Conservation (phyloP, 23 tunicate genomes). For the Corella eumyota region DNA sequence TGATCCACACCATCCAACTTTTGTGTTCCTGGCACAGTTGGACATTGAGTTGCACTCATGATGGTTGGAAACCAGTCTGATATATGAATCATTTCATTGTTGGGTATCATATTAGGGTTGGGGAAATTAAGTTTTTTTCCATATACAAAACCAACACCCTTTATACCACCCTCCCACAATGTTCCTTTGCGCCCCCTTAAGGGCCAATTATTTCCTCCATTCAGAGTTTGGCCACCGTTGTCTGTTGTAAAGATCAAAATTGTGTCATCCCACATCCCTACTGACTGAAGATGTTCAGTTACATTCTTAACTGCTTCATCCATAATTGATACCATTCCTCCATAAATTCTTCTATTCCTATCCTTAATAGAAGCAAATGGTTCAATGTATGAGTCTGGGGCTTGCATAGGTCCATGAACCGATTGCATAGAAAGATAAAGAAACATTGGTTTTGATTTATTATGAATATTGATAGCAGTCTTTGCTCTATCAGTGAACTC, state of each 20-base stretch:
- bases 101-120: slow-evolving; percentile 16
- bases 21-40: slow-evolving; percentile 40
- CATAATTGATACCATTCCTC: slow-evolving; percentile 84
- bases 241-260: slow-evolving; percentile 71
- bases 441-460: slow-evolving; percentile 63
- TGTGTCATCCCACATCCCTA: slow-evolving; percentile 60
- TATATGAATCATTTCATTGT: slow-evolving; percentile 60
- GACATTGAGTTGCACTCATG: slow-evolving; percentile 50
- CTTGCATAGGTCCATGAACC: slow-evolving; percentile 79
- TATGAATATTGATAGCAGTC: slow-evolving; percentile 24
- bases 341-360: slow-evolving; percentile 36
- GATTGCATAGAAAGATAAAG: slow-evolving; percentile 77
- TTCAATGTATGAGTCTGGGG: slow-evolving; percentile 49
- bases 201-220: slow-evolving; percentile 91
- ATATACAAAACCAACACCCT: slow-evolving; percentile 80
- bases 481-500: slow-evolving; percentile 35
- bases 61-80: slow-evolving; percentile 95
- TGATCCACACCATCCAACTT: slow-evolving; percentile 77
- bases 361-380: slow-evolving; percentile 64
- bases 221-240: slow-evolving; percentile 85
- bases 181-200: slow-evolving; percentile 70
- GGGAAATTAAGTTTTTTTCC: slow-evolving; percentile 54
- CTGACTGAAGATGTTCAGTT: slow-evolving; percentile 53
- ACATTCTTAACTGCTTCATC: slow-evolving; percentile 84
- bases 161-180: slow-evolving; percentile 89